Base-by-base conservation (phyloP, 2,888 invertebrate species). In the Epinotia bilunana region DNA sequence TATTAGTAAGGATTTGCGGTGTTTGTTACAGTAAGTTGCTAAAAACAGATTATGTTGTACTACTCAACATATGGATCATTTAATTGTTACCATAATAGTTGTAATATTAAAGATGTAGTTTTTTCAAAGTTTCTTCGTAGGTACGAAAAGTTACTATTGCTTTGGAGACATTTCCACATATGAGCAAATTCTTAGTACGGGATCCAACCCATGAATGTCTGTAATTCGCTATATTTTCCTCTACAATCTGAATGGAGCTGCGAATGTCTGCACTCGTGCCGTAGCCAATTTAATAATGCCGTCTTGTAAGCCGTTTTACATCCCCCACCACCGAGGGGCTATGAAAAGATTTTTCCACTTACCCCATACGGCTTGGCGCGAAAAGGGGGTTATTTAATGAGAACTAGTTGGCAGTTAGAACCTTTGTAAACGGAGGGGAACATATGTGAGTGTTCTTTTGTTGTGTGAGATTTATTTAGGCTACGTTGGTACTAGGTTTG, bases 221-320 rank as follows among this genome's bases (percentile, higher is more conserved):
- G 74, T 74, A 74, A 74, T 74, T 74, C 74, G 72, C 43, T 79
- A 84, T 82, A 83, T 85, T 83, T 84, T 85, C 82, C 83, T 82
- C 82, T 79, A 79, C 79, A 79, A 82, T 83, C 79, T 87, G 87
- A 86, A 89, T 86, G 77, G 83, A 83, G 82, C 80, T 83, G 84
- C 79, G 81, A 88, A 84, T 85, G 85, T 84, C 80, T 81, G 80
- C 78, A 75, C 77, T 77, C 79, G 78, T 69, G 79, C 79, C 83
- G 76, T 79, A 82, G 84, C 83, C 89, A 90, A 90, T 90, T 90
- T 90, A 90, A 90, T 90, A 90, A 90, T 87, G 83, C 84, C 82
- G 80, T 82, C 87, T 83, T 86, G 85, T 88, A 87, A 83, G 86
- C 83, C 83, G 79, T 83, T 84, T 83, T 82, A 83, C 84, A 82